Evolutionary conservation across 1,140 invertebrate genomes (phyloP), one percentile per base, ranked within the genome.

Genomic region (Pogonomyrmex barbatus): DNA sequence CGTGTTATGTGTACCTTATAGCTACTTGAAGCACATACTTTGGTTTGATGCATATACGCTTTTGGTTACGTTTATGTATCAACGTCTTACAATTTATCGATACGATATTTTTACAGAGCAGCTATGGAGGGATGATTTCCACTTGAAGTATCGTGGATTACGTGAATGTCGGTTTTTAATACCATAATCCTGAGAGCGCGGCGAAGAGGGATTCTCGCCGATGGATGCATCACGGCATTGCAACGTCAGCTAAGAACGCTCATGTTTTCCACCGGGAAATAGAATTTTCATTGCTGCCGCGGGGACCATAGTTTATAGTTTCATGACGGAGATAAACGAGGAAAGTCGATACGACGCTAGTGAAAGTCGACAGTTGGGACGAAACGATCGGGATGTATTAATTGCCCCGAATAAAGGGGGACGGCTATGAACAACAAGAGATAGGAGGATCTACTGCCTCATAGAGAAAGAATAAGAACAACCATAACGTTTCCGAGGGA

Each of bases 281-380:
- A 77, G 88, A 89, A 90, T 89, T 89, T 89, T 89, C 88, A 81
- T 68, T 85, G 36, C 76, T 52, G 30, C 58, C 12, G 36, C 8
- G 10, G 56, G 24, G 56, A 47, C 60, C 50, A 33, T 70, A 85
- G 56, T 89, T 90, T 90, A 77, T 70, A 90, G 85, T 87, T 90
- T 90, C 81, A 90, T 85, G 85, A 62, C 63, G 75, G 79, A 77
- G 85, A 81, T 90, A 89, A 90, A 90, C 76, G 89, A 85, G 86
- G 63, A 90, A 90, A 89, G 86, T 90, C 88, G 89, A 90, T 90
- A 89, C 88, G 50, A 42, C 17, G 60, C 17, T 36, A 68, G 42
- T 58, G 68, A 45, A 77, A 65, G 86, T 87, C 86, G 86, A 85
- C 88, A 87, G 88, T 87, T 79, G 88, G 45, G 75, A 86, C 60